phyloP scores from a whole-genome alignment of 2,888 invertebrate species.

The Drosophila meridionalis region DNA sequence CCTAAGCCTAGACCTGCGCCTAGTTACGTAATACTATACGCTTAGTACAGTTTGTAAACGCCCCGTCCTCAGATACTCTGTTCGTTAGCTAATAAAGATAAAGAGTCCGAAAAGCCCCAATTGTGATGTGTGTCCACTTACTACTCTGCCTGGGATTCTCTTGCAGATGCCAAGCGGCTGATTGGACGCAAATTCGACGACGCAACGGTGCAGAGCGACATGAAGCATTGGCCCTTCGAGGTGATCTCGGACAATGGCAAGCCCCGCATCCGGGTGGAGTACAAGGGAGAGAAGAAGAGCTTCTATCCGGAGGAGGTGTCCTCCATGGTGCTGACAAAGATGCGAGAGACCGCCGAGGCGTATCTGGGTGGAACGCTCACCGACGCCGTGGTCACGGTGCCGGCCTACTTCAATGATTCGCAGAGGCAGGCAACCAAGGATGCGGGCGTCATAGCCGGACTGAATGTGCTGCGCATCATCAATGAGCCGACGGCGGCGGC shows the following conservation, averaged over 20 bases:
- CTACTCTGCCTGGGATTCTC: conserved; percentile 27
- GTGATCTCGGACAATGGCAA: conserved; percentile 92
- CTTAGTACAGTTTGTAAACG: conserved; percentile 40
- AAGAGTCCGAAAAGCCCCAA: conserved; percentile 6
- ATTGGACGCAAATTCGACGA: conserved; percentile 97
- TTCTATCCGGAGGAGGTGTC: conserved; percentile 97
- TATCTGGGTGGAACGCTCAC: conserved; percentile 88
- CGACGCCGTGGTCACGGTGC: conserved; percentile 93
- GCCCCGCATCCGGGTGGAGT: conserved; percentile 93
- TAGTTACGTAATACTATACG: conserved; percentile 24
- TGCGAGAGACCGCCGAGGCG: conserved; percentile 92
- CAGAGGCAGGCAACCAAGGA: conserved; percentile 93
- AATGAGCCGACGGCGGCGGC: conserved; percentile 97
- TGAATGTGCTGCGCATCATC: conserved; percentile 96
- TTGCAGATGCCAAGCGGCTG: conserved; percentile 94
- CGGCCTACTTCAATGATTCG: conserved; percentile 92
- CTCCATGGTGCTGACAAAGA: conserved; percentile 96
- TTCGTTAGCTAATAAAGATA: conserved; percentile 67
- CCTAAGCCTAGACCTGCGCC: conserved; percentile 57
- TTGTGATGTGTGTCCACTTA: conserved; percentile 9
- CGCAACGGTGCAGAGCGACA: conserved; percentile 94
- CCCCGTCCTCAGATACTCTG: conserved; percentile 35
- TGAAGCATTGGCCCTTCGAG: conserved; percentile 98
- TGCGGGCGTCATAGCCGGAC: conserved; percentile 92
- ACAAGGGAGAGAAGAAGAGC: conserved; percentile 94